phyloP scores from a whole-genome alignment of 2,888 invertebrate species.

The Patella ulyssiponensis region DNA sequence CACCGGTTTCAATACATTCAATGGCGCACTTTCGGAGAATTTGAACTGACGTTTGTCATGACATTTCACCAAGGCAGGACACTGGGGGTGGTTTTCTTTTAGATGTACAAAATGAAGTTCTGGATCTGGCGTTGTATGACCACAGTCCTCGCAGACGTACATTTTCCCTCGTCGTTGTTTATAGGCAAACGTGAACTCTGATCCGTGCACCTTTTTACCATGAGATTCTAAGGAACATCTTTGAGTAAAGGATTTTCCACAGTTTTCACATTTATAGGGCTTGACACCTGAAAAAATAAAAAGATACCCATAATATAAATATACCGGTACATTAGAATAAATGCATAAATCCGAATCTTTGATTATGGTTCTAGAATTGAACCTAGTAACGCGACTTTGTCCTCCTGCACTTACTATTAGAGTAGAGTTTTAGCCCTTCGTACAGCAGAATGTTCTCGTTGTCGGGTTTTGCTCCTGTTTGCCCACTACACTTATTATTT shows the following conservation, averaged over 20 bases:
- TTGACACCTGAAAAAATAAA: slow-evolving; percentile 81
- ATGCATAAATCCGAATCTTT: no score
- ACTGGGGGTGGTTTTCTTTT: slow-evolving; percentile 78
- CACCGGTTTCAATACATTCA: slow-evolving; percentile 14
- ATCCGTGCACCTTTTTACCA: slow-evolving; percentile 96
- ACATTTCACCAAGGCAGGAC: slow-evolving; percentile 94
- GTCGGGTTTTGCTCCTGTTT: no score
- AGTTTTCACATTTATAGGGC: slow-evolving; percentile 97
- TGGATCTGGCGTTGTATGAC: slow-evolving; percentile 96
- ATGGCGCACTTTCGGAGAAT: slow-evolving; percentile 37
- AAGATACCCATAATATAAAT: background rate
- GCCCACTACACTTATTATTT: no score
- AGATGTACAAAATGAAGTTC: slow-evolving; percentile 96
- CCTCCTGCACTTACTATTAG: no score
- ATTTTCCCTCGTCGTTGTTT: slow-evolving; percentile 98
- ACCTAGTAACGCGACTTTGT: no score
- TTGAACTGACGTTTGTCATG: slow-evolving; percentile 96
- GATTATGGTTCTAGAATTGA: no score
- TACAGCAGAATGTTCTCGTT: no score
- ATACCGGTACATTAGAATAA: no score
- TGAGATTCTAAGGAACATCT: slow-evolving; percentile 98
- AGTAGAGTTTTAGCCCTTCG: no score
- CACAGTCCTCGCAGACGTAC: slow-evolving; percentile 99
- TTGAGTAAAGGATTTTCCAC: slow-evolving; percentile 99
- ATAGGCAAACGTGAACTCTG: slow-evolving; percentile 96